Percentiles rank a stretch among this genome's conserved stretches.
Evolutionary conservation across 2,797 vertebrate species (phyloP).

Genomic region (Bovichtus diacanthus): DNA sequence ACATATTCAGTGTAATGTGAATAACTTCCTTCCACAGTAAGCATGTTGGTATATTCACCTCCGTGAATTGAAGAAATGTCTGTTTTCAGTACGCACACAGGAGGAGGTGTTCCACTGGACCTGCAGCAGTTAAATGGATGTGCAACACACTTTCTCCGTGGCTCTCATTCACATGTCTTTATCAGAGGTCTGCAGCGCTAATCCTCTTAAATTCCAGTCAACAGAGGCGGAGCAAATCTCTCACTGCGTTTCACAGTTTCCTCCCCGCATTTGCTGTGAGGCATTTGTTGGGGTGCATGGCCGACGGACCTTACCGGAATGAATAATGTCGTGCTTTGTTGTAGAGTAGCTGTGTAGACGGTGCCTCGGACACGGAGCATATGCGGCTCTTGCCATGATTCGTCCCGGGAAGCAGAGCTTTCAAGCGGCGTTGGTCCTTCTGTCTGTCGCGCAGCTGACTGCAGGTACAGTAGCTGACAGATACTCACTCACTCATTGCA

Average conservation of each 20-base stretch:
- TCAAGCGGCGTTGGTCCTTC: slow-evolving; percentile 80
- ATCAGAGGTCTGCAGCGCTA: slow-evolving; percentile 75
- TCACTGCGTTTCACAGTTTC: slow-evolving; percentile 54
- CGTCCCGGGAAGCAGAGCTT: slow-evolving; percentile 74
- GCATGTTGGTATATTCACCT: not conserved
- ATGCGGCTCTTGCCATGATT: slow-evolving; percentile 82
- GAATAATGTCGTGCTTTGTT: slow-evolving; percentile 31
- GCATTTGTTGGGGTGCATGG: slow-evolving; percentile 41
- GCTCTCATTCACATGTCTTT: slow-evolving; percentile 76
- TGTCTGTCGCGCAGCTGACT: slow-evolving; percentile 80
- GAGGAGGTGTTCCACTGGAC: slow-evolving; percentile 35
- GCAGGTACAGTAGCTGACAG: slow-evolving; percentile 76
- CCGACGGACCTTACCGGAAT: slow-evolving; percentile 45
- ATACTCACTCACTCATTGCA: not conserved
- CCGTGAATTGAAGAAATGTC: not conserved
- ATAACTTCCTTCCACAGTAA: not conserved
- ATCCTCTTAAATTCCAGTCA: slow-evolving; percentile 80
- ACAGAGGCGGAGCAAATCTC: slow-evolving; percentile 80
- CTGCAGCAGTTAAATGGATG: slow-evolving; percentile 52
- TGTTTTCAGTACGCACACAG: slow-evolving; percentile 5
- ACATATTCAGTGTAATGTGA: not conserved
- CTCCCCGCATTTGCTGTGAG: slow-evolving; percentile 48
- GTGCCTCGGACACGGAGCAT: slow-evolving; percentile 63
- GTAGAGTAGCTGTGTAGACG: slow-evolving; percentile 47
- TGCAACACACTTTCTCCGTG: slow-evolving; percentile 49